A percentile compares a stretch with the other conserved stretches of the same genome.
These are phyloP conservation scores for Streptopelia turtur DNA, from an alignment of 2,797 vertebrate genomes.

Conservation along the genomic window DNA sequence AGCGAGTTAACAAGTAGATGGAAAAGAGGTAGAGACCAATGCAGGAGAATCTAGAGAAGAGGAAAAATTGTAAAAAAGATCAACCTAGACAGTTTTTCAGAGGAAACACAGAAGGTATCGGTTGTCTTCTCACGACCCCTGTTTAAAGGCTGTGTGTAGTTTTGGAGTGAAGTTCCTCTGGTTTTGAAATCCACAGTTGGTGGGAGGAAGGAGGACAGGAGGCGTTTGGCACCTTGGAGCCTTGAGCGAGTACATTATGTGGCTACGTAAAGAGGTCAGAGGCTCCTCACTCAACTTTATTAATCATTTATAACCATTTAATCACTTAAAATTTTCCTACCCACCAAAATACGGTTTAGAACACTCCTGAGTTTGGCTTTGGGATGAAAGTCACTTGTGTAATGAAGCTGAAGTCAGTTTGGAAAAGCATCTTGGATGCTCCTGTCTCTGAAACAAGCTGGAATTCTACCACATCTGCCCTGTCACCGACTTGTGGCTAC, in stretches of 20 bases:
- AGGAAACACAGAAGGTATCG: constrained; percentile 45
- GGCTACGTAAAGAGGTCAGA: background rate
- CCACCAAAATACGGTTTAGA: background rate
- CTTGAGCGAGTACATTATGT: background rate
- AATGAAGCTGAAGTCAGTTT: background rate
- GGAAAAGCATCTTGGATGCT: background rate
- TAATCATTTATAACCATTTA: background rate
- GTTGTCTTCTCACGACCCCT: constrained; percentile 9
- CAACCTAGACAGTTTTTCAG: constrained; percentile 29
- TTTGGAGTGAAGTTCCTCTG: background rate
- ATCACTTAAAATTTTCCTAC: background rate
- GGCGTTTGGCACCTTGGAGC: background rate
- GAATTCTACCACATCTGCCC: background rate
- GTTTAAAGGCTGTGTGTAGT: background rate
- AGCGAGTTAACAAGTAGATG: constrained; percentile 41
- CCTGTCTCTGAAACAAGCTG: background rate
- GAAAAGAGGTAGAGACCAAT: constrained; percentile 34
- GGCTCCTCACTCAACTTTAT: background rate
- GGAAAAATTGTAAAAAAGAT: background rate
- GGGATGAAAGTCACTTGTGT: background rate
- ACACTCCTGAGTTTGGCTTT: background rate
- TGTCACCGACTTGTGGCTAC: background rate
- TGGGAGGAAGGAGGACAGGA: background rate
- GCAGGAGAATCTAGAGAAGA: constrained; percentile 42
- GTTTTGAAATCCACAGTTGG: background rate